These are phyloP conservation scores for Hylaeus anthracinus DNA, from an alignment of 1,140 invertebrate species.

Conservation along the genomic window DNA sequence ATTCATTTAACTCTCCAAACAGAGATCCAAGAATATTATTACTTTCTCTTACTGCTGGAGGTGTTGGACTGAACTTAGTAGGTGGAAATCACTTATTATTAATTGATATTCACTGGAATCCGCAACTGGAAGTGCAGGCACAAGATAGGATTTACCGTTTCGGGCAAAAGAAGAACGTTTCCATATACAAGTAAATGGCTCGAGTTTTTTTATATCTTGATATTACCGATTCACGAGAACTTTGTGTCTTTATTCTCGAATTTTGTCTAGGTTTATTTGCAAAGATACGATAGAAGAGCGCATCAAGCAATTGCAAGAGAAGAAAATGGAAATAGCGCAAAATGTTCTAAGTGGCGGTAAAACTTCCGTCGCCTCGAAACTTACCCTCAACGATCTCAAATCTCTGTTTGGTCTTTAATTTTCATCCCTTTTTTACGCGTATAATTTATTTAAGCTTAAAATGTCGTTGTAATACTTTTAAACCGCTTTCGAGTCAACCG, in stretches of 20 bases:
- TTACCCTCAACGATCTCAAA: slow-evolving; percentile 90
- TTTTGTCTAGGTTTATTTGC: slow-evolving; percentile 87
- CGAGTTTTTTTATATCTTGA: neutral
- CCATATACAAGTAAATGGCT: slow-evolving; percentile 88
- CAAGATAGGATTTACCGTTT: slow-evolving; percentile 95
- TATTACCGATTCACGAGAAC: neutral
- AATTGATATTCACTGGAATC: slow-evolving; percentile 97
- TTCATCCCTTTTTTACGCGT: neutral
- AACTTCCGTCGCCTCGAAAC: slow-evolving; percentile 83
- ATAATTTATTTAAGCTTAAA: neutral
- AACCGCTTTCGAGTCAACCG: too few species aligned
- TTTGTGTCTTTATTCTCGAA: neutral
- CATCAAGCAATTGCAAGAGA: slow-evolving; percentile 89
- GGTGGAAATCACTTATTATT: slow-evolving; percentile 95
- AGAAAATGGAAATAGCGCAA: slow-evolving; percentile 90
- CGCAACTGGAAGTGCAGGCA: slow-evolving; percentile 94
- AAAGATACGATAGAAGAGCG: slow-evolving; percentile 92
- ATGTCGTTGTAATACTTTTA: too few species aligned
- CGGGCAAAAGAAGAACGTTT: slow-evolving; percentile 91
- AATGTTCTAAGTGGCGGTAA: slow-evolving; percentile 87
- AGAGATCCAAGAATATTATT: slow-evolving; percentile 84
- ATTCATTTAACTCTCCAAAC: slow-evolving; percentile 86
- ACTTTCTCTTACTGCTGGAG: slow-evolving; percentile 93
- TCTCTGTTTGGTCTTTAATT: slow-evolving; percentile 83
- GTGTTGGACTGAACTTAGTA: slow-evolving; percentile 94